Conservation (phyloP, 2,888 invertebrate species). For the Salticus scenicus region DNA sequence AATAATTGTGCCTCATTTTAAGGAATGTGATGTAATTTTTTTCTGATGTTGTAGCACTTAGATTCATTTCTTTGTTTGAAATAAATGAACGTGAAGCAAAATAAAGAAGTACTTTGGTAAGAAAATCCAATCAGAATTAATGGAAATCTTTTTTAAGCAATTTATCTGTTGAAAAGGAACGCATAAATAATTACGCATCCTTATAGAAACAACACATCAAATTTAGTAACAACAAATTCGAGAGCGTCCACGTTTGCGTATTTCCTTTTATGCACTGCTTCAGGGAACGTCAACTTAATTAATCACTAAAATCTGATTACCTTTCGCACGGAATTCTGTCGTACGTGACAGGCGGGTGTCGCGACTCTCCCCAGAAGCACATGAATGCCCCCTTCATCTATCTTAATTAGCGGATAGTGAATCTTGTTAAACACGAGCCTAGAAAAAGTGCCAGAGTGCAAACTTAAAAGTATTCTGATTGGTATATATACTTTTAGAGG, state of each 20-base stretch:
- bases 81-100: no score
- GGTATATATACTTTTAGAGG: background rate
- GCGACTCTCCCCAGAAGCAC: background rate
- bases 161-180: no score
- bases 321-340: slow-evolving; percentile 27
- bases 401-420: slow-evolving; percentile 55
- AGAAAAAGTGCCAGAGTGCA: background rate
- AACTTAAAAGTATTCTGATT: background rate
- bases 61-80: no score
- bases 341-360: slow-evolving; percentile 36
- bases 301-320: slow-evolving; percentile 59
- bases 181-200: no score
- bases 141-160: no score
- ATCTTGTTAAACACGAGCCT: slow-evolving; percentile 16
- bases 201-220: no score
- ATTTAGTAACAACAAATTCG: background rate
- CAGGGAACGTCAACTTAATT: slow-evolving; percentile 18
- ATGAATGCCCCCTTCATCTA: slow-evolving; percentile 35
- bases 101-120: no score
- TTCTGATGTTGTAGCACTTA: no score
- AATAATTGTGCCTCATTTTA: no score
- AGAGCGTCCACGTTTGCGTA: background rate
- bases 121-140: no score
- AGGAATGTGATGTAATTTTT: no score
- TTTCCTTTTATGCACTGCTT: background rate